Base-by-base conservation (phyloP, 2,797 vertebrate species). In the Sebastes miniatus region DNA sequence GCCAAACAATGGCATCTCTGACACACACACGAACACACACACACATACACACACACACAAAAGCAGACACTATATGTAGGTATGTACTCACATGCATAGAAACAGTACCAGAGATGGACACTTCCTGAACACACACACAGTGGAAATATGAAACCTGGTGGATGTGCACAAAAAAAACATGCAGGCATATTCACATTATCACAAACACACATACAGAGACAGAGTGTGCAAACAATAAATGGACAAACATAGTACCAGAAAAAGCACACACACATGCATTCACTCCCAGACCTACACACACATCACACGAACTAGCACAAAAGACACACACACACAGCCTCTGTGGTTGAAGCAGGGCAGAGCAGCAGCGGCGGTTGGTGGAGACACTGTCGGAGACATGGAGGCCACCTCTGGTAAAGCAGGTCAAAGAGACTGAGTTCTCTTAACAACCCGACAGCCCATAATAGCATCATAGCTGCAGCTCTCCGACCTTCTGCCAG, bases 1-100 rank as follows among this genome's bases (percentile, higher is more conserved):
- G 95, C 93, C 93, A 95, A 96, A 96, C 94, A 96, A 95, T 95
- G 92, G 94, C 94, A 93, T 92, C 91, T 92, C 87, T 74, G 62
- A 83, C 86, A 80, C 84, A 79, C 76, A 86, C 88, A 85, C 89
- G 81, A 80, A 78, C 76, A 81, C 82, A 73, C 72, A 81, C 82
- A 83, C 73, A 80, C 73, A 62, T 64, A 82, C 81, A 90, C 69
- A 77, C 70, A 80, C 77, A 78, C 83, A 71, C 77, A 34, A 31
- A 62, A 81, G 47, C 61, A 71, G 20, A 77, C 66, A 66, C 67
- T 29, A 64, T 24, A 50, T 72, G 66, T 61, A 71, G 67, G 75
- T 74, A 52, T 39, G 64, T 27, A 62, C 74, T 69, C 74, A 24
- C 74, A 56, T 57, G 69, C 75, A 77, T 25, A 77, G 69, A 73